Conservation (phyloP, 2,113 vertebrate genomes). For the Labeo rohita region DNA sequence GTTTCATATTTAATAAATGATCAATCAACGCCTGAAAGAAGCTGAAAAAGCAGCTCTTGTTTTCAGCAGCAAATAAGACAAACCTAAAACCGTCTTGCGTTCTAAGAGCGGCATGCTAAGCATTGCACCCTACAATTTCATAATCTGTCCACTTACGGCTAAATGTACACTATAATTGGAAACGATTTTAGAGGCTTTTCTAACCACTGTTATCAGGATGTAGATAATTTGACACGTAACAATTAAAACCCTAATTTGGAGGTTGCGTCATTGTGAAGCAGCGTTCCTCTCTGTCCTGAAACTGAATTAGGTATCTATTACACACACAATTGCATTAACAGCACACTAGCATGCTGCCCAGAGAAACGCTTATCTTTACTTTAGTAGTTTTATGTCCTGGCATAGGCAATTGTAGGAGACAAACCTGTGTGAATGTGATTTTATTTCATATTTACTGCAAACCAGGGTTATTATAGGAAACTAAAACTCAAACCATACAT, state of each 20-base stretch:
- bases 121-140: slow-evolving; percentile 38
- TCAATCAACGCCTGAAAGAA: slow-evolving; percentile 1
- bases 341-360: background rate
- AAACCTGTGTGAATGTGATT: background rate
- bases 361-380: background rate
- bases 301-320: slow-evolving; percentile 45
- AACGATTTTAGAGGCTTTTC: slow-evolving; percentile 31
- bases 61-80: background rate
- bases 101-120: slow-evolving; percentile 22
- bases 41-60: slow-evolving; percentile 28
- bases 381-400: background rate
- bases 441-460: background rate
- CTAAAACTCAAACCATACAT: too few species aligned
- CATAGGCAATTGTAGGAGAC: background rate
- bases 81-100: background rate
- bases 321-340: slow-evolving; percentile 24
- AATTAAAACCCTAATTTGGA: slow-evolving; percentile 33
- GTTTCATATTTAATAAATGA: slow-evolving; percentile 13
- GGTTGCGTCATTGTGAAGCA: slow-evolving; percentile 29
- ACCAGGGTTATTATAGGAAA: background rate
- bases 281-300: slow-evolving; percentile 34
- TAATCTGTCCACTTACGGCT: slow-evolving; percentile 51
- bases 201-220: slow-evolving; percentile 42
- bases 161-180: slow-evolving; percentile 45
- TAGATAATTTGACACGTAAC: slow-evolving; percentile 36